Percentiles rank a stretch among this genome's conserved stretches.
These are phyloP conservation scores for Styela clava DNA, from an alignment of 23 tunicate genomes.

Conservation along the genomic window DNA sequence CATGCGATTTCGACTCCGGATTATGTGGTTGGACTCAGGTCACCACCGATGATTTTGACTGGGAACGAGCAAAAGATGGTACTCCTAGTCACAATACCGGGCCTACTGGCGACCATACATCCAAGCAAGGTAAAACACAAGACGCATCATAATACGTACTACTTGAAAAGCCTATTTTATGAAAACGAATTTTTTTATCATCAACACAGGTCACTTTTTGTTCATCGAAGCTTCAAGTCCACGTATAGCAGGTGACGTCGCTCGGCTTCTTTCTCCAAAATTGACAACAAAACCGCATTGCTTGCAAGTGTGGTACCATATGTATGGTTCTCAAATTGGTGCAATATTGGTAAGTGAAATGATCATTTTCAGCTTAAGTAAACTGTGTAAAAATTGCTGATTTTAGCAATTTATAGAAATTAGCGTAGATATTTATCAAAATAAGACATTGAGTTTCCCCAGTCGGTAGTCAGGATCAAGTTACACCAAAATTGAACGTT, in stretches of 20 bases:
- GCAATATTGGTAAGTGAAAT: slow-evolving; percentile 54
- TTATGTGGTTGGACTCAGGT: slow-evolving; percentile 72
- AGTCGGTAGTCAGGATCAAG: too few relatives aligned
- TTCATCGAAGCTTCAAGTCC: slow-evolving; percentile 97
- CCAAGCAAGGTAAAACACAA: slow-evolving; percentile 37
- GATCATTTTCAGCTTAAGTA: too few relatives aligned
- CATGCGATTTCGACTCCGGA: slow-evolving; percentile 63
- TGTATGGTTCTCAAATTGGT: slow-evolving; percentile 94
- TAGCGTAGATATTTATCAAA: neutral
- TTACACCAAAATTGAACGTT: too few relatives aligned
- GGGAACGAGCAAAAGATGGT: slow-evolving; percentile 35
- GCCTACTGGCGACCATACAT: slow-evolving; percentile 85
- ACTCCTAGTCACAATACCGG: slow-evolving; percentile 97
- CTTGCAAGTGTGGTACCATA: slow-evolving; percentile 82
- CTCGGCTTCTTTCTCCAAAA: slow-evolving; percentile 62
- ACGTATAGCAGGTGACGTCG: slow-evolving; percentile 55
- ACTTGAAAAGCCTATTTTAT: too few relatives aligned
- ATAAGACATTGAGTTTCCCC: neutral
- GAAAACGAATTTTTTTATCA: too few relatives aligned
- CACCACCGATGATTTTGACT: slow-evolving; percentile 61
- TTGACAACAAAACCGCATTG: slow-evolving; percentile 72
- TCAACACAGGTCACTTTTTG: slow-evolving; percentile 72
- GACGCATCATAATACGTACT: too few relatives aligned
- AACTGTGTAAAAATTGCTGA: neutral
- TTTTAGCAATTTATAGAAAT: neutral